Percentiles rank a stretch among this genome's conserved stretches.
phyloP scores from a whole-genome alignment of 2,113 vertebrate species.

The Anarhynchus alexandrinus region DNA sequence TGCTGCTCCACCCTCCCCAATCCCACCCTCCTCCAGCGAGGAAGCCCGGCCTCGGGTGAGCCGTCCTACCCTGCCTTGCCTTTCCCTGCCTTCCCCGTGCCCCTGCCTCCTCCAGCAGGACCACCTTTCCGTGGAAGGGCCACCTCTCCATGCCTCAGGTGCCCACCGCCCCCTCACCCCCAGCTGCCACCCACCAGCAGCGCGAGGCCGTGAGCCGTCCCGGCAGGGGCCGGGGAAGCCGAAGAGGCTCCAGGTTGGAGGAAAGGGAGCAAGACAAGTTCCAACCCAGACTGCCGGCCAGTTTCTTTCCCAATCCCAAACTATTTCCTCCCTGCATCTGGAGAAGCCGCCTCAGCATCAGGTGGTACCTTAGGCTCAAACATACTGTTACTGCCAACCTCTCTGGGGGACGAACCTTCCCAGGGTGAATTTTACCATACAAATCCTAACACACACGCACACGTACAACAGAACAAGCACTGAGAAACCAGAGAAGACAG shows the following conservation, averaged over 20 bases:
- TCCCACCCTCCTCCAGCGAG: background rate
- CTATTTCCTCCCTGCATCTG: background rate
- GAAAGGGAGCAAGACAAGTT: background rate
- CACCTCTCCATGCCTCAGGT: background rate
- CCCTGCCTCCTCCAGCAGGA: background rate
- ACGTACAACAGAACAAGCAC: background rate
- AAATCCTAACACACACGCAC: background rate
- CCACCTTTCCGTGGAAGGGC: background rate
- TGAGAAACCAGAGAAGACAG: background rate
- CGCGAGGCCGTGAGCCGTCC: fast-evolving
- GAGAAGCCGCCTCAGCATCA: background rate
- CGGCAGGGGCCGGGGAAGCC: fast-evolving
- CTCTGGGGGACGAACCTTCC: background rate
- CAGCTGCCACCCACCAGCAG: background rate
- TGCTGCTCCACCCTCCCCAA: background rate
- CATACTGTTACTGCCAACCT: background rate
- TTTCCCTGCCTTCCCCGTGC: background rate
- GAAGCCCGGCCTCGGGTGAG: background rate
- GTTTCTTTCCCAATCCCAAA: background rate
- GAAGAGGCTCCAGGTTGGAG: background rate
- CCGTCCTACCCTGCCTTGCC: background rate
- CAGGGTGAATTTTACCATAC: background rate
- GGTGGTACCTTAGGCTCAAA: background rate
- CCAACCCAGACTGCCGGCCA: background rate
- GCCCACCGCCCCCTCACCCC: background rate